Evolutionary conservation across 2,113 vertebrate species (phyloP), one percentile per base, ranked within the genome.

Genomic region (Nannospalax galili): DNA sequence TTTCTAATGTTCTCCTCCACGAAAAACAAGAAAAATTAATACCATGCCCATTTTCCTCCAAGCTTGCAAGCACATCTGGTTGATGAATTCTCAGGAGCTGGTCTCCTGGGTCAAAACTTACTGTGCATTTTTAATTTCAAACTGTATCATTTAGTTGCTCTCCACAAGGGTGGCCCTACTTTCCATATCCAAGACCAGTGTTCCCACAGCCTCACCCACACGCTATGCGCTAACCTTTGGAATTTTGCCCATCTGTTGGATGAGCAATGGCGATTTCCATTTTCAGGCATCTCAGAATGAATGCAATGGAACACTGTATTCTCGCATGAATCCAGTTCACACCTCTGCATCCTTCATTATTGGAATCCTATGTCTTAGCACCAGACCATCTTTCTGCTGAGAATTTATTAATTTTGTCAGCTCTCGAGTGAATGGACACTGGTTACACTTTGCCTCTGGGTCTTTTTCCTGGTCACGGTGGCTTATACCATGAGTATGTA

Each of bases 1-100:
- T 85, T 90, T 84, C 75, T 56, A 30, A 7, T 65, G 45, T 28
- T 75, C 8, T 77, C 48, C 70, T 75, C 89, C 78, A 87, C 1
- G 9, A 64, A 85, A 89, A 72, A 60, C 28, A 69, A 81, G 75
- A 77, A 82, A 94, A 96, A 85, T 17, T 14, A 94, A 91, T 15
- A 86, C 19, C 72, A 75, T n/a, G 17, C n/a, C 40, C 60, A 24
- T 69, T 77, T 78, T 65, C 88, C 56, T 92, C 0, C 2, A 72
- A 88, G 15, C 65, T 78, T 93, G 40, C 40, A 88, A 81, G 15
- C 16, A 1, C 84, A 90, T 72, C 48, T 64, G 10, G 9, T 75
- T 69, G 69, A 48, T 84, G 80, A 52, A 52, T 73, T 84, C 15
- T 90, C 52, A 52, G 7, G 24, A 93, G 20, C 15, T 42, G 52